Evolutionary conservation across 2,797 vertebrate species (phyloP).

Genomic region (Acropternis orthonyx): DNA sequence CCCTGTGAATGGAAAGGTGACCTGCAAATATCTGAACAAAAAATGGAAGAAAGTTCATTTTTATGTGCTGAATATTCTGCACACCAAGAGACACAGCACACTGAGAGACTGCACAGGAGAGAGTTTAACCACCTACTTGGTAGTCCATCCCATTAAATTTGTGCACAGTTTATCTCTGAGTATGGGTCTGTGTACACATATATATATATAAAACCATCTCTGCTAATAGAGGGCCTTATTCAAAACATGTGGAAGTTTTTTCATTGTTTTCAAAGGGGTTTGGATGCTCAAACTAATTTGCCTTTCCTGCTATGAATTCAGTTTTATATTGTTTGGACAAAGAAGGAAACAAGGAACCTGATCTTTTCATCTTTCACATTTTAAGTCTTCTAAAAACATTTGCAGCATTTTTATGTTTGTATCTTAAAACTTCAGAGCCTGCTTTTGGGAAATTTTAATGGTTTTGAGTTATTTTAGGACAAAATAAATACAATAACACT

Average conservation of each 20-base stretch:
- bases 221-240: background rate
- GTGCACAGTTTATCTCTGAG: background rate
- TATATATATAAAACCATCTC: background rate
- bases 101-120: background rate
- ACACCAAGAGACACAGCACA: background rate
- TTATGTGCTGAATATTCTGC: background rate
- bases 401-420: background rate
- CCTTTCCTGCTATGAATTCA: background rate
- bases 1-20: slow-evolving; percentile 40
- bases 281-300: background rate
- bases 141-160: background rate
- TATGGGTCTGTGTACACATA: background rate
- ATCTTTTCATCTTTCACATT: background rate
- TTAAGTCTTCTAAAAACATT: background rate
- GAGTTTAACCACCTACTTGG: background rate
- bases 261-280: background rate
- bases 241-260: background rate
- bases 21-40: slow-evolving; percentile 36
- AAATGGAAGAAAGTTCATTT: slow-evolving; percentile 9
- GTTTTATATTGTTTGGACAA: background rate
- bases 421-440: background rate
- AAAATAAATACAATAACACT: background rate
- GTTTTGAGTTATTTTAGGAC: background rate
- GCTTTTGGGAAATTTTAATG: background rate
- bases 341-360: background rate